These are phyloP conservation scores for Proales similis DNA, from an alignment of 1,140 invertebrate species.

Conservation along the genomic window DNA sequence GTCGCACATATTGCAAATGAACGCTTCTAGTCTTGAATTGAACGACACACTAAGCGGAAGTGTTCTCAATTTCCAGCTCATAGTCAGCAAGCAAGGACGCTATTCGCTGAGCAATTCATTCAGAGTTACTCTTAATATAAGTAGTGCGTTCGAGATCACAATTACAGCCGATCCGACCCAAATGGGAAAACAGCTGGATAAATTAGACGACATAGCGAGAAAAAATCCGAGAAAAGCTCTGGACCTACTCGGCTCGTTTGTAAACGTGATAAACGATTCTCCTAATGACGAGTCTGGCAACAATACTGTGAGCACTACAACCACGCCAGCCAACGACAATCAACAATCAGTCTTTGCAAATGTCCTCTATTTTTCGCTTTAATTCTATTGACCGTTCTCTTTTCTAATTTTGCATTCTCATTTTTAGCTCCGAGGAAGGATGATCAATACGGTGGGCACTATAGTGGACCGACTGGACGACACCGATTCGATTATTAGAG, in stretches of 20 bases:
- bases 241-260: conserved; percentile 25
- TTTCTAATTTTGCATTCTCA: background rate
- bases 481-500: conserved; percentile 5
- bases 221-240: conserved; percentile 38
- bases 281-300: background rate
- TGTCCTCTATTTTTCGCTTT: no score
- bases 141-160: conserved; percentile 2
- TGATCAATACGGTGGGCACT: conserved; percentile 25
- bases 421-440: background rate
- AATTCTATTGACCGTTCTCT: background rate
- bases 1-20: no score
- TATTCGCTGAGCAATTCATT: no score
- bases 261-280: background rate
- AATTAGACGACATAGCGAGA: conserved; percentile 19
- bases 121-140: conserved; percentile 11
- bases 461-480: conserved; percentile 22
- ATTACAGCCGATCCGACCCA: conserved; percentile 10
- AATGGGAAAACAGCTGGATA: conserved; percentile 19
- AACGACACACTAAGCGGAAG: no score
- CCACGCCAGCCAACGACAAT: background rate
- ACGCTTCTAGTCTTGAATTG: no score
- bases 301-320: background rate
- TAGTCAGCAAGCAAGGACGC: no score
- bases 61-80: no score
- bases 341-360: no score